These are phyloP conservation scores for Anguilla marmorata DNA, from an alignment of 2,797 vertebrate genomes.

Conservation along the genomic window DNA sequence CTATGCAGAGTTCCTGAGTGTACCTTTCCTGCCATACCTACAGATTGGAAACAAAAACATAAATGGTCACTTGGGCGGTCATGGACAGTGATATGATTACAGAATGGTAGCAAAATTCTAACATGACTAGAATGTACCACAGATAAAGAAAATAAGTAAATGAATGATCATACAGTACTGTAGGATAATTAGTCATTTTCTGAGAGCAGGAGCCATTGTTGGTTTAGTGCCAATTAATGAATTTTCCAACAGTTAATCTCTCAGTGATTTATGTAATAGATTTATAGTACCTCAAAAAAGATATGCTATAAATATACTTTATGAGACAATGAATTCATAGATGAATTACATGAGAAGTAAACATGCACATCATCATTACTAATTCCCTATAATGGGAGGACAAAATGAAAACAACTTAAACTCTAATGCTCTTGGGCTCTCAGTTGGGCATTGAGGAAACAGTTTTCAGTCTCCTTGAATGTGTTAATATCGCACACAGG, in stretches of 20 bases:
- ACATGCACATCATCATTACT: neutral
- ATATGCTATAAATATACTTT: neutral
- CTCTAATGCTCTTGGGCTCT: neutral
- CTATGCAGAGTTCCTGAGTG: neutral
- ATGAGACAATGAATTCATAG: neutral
- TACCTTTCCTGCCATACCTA: neutral
- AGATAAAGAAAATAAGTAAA: neutral
- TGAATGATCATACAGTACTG: neutral
- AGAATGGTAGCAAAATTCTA: neutral
- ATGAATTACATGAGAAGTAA: neutral
- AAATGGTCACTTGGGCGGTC: neutral
- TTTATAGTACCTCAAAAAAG: neutral
- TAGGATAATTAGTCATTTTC: neutral
- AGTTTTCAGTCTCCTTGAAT: neutral
- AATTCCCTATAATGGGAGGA: neutral
- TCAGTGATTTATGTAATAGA: neutral
- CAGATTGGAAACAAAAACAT: neutral
- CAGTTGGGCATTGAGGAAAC: neutral
- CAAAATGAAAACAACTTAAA: neutral
- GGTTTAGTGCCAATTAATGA: neutral
- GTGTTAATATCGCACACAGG: neutral
- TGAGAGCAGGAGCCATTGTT: neutral
- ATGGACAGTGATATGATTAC: neutral
- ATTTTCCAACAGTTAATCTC: neutral
- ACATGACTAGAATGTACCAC: too few relatives aligned